phyloP scores from a whole-genome alignment of 2,113 vertebrate species.

The Pseudorasbora parva region DNA sequence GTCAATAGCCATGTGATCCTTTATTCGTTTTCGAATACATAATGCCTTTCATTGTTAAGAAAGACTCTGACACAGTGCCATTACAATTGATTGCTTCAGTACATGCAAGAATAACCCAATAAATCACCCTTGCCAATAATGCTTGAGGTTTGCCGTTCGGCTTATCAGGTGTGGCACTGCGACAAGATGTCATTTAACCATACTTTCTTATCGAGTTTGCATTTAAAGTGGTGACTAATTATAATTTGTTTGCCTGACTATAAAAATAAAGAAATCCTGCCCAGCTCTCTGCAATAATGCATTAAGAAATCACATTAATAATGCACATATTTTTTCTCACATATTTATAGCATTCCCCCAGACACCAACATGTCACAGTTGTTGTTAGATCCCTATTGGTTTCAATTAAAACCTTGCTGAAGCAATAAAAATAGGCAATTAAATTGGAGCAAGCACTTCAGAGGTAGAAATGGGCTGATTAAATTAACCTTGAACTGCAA shows the following conservation, averaged over 20 bases:
- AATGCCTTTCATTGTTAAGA: constrained; percentile 63
- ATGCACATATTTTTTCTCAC: constrained; percentile 82
- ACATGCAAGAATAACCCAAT: constrained; percentile 49
- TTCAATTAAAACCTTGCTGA: constrained; percentile 82
- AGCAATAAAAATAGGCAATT: constrained; percentile 87
- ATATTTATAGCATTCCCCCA: constrained; percentile 83
- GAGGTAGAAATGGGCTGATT: constrained; percentile 80
- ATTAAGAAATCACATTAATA: constrained; percentile 80
- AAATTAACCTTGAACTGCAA: constrained; percentile 84
- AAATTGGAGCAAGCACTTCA: constrained; percentile 83
- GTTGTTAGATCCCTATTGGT: constrained; percentile 83
- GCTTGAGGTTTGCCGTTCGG: constrained; percentile 36
- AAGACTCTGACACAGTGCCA: constrained; percentile 45
- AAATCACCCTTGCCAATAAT: constrained; percentile 53
- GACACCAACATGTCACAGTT: constrained; percentile 82
- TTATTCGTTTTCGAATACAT: constrained; percentile 70
- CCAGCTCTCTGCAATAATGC: constrained; percentile 70
- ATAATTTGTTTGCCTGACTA: constrained; percentile 48
- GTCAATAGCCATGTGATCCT: constrained; percentile 74
- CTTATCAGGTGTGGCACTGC: constrained; percentile 44
- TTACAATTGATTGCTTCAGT: constrained; percentile 45
- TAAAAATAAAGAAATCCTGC: constrained; percentile 56
- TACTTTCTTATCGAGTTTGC: constrained; percentile 27
- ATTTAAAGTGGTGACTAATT: constrained; percentile 32
- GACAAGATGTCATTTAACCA: constrained; percentile 13